These are phyloP conservation scores for Rousettus madagascariensis DNA, from an alignment of 2,797 vertebrate species.

Conservation along the genomic window DNA sequence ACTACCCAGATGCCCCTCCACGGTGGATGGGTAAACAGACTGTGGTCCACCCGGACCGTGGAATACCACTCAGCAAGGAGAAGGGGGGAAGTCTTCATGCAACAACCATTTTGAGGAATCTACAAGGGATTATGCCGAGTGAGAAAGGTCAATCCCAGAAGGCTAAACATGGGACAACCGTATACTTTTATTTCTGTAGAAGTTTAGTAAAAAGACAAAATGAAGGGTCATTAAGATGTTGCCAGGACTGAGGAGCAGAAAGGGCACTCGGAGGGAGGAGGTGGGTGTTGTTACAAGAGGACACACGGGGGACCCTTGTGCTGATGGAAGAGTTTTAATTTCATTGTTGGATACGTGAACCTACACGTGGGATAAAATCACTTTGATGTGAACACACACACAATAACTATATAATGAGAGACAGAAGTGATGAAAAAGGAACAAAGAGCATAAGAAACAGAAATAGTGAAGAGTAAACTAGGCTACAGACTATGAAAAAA, in stretches of 20 bases:
- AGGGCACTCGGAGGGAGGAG: not conserved
- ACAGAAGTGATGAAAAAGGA: not conserved
- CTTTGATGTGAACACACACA: not conserved
- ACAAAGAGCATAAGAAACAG: not conserved
- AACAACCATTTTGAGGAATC: no score
- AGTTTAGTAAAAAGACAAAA: not conserved
- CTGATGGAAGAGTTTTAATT: not conserved
- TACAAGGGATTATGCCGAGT: no score
- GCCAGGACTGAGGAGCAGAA: fast-evolving
- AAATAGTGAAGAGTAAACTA: not conserved
- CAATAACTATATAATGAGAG: not conserved
- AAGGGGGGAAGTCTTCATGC: no score
- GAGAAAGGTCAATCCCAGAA: no score
- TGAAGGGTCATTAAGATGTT: not conserved
- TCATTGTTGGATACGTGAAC: not conserved
- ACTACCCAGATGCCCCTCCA: no score
- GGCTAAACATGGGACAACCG: no score
- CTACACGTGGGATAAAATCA: not conserved
- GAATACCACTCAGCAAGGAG: no score
- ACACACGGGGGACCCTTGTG: not conserved
- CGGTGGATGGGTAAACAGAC: not conserved
- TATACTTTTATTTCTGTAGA: not conserved
- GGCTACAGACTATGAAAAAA: no score
- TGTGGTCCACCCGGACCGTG: no score
- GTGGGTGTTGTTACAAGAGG: not conserved